Conservation (phyloP, 2,888 invertebrate species). For the Drosophila greeni region DNA sequence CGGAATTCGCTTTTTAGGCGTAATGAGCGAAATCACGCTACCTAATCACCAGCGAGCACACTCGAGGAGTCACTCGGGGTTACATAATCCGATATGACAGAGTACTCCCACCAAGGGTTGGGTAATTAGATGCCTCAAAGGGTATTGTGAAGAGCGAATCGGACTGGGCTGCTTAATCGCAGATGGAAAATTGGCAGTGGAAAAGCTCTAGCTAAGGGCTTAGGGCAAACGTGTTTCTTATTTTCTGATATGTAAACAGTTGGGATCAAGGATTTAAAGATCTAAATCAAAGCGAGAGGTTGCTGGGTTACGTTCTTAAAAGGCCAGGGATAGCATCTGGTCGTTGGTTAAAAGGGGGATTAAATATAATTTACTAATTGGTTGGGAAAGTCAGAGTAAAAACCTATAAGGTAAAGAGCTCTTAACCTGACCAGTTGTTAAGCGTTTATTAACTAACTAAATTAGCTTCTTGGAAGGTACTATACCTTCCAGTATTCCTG, state of each 20-base stretch:
- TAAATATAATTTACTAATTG: neutral
- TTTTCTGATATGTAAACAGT: conserved; percentile 5
- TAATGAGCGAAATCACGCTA: conserved; percentile 29
- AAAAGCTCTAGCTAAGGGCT: conserved; percentile 16
- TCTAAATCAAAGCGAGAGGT: conserved; percentile 5
- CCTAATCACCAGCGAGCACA: conserved; percentile 21
- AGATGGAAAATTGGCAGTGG: neutral
- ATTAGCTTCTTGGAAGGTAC: neutral
- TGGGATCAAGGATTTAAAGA: conserved; percentile 15
- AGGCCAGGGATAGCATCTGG: conserved; percentile 5
- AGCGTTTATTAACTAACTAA: neutral
- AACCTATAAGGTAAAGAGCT: neutral
- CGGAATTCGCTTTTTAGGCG: conserved; percentile 15
- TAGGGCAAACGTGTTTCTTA: neutral
- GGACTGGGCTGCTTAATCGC: conserved; percentile 8
- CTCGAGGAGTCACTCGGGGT: conserved; percentile 26
- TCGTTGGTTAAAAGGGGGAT: neutral
- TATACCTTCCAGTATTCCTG: too few species aligned
- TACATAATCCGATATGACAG: conserved; percentile 19
- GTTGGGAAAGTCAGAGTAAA: neutral
- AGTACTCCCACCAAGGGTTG: conserved; percentile 13
- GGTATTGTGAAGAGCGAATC: conserved; percentile 8
- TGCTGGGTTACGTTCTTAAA: conserved; percentile 7
- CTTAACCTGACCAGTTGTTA: neutral
- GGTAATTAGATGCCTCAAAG: conserved; percentile 30